Percentiles rank a stretch among this genome's conserved stretches.
These are phyloP conservation scores for Chalcis sispes DNA, from an alignment of 2,888 invertebrate genomes.

Conservation along the genomic window DNA sequence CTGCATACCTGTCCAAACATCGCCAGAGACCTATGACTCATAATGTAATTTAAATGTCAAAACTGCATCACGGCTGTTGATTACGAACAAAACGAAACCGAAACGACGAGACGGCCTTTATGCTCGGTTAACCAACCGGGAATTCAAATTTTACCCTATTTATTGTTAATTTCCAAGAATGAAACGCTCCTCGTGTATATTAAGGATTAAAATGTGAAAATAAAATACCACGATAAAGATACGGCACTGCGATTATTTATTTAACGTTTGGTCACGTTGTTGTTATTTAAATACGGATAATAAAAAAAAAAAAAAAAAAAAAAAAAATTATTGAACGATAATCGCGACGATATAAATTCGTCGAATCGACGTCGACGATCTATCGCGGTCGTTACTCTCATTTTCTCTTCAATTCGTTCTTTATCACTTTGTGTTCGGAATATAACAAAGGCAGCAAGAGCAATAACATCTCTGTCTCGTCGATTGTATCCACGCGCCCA, in stretches of 20 bases:
- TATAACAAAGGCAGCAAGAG: background rate
- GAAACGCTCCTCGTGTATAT: background rate
- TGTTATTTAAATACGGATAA: too few species aligned
- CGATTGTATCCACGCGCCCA: background rate
- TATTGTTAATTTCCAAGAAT: constrained; percentile 11
- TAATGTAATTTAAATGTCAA: constrained; percentile 36
- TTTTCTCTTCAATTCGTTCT: too few species aligned
- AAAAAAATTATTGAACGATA: background rate
- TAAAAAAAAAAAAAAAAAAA: background rate
- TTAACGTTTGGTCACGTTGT: too few species aligned
- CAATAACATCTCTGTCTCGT: too few species aligned
- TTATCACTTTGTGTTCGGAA: constrained; percentile 13
- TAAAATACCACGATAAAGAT: too few species aligned
- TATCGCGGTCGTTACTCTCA: constrained; percentile 35
- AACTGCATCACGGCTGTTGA: constrained; percentile 14
- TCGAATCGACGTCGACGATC: too few species aligned
- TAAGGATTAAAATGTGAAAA: too few species aligned
- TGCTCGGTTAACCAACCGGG: background rate
- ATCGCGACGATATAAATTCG: constrained; percentile 4
- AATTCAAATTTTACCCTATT: background rate
- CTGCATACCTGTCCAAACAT: too few species aligned
- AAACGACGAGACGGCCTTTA: background rate
- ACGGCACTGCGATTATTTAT: too few species aligned
- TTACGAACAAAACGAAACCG: constrained; percentile 8
- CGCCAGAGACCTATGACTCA: background rate